Base-by-base conservation (phyloP, 35 echinoderm and acorn worm genomes). In the Hemicentrotus pulcherrimus region DNA sequence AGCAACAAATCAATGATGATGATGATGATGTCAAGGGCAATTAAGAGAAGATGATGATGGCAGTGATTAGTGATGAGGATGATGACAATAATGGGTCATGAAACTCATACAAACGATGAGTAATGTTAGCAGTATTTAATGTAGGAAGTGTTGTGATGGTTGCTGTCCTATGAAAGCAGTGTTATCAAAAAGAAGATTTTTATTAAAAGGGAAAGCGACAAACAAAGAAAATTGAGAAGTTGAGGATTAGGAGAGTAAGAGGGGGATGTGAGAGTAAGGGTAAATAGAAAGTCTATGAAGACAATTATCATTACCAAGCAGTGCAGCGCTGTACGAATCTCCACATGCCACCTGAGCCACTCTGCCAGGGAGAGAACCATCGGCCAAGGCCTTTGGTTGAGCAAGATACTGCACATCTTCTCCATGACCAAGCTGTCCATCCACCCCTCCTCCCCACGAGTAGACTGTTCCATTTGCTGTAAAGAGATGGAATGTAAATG, bases 371-470 rank as follows among this genome's bases (percentile, higher is more conserved):
- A 98, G 95, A 11, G 85, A 41, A 95, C 88, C 94, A 46, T 85
- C 60, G 9, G 94, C 94, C 91, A 99, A 59, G 55, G 92, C 61
- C 46, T 92, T 95, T 4, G 98, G 98, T 9, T 97, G 70, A 19
- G 61, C 4, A 12, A 99, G 60, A 46, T 96, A 99, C 14, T n/a
- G 46, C 18, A 96, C 95, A 35, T 86, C 88, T 92, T 95, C 86
- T 32, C 98, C 97, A 94, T 97, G 97, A 2, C 98, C 98, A 32
- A 99, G 94, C 92, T 99, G 98, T 46, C 98, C 98, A 92, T 97
- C 95, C 30, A 61, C 47, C 45, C 98, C 98, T 94, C 93, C 96
- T 91, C 98, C 98, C 95, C 96, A 99, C 35, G 95, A 95, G 94
- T 99, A 99, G 14, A 99, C 96, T 35, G 96, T 96, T 61, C 98